These are phyloP conservation scores for Agrochola lychnidis DNA, from an alignment of 2,888 invertebrate genomes.

Conservation along the genomic window DNA sequence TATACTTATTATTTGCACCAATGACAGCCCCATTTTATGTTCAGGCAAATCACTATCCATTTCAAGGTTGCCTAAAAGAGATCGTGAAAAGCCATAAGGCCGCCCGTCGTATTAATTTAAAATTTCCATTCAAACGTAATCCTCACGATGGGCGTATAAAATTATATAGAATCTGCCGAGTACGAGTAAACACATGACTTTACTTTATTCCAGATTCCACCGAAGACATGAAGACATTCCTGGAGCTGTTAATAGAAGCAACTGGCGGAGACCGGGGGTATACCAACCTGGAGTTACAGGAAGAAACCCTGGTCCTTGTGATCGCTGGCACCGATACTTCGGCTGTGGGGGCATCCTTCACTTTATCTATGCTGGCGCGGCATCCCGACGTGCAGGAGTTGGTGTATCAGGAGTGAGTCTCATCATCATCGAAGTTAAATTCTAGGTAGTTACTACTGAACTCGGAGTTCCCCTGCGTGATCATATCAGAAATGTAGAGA, in stretches of 20 bases:
- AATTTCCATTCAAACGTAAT: too few relatives aligned
- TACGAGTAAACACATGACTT: neutral
- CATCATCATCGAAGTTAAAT: neutral
- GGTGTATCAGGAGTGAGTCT: constrained; percentile 73
- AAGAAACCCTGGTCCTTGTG: constrained; percentile 75
- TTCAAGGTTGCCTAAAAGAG: too few relatives aligned
- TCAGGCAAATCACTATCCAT: too few relatives aligned
- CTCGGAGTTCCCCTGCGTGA: neutral
- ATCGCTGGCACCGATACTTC: constrained; percentile 79
- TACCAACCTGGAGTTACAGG: constrained; percentile 70
- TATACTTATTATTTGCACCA: too few relatives aligned
- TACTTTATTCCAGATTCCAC: constrained; percentile 19
- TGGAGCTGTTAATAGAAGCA: constrained; percentile 73
- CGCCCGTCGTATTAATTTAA: too few relatives aligned
- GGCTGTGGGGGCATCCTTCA: constrained; percentile 72
- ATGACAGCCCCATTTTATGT: too few relatives aligned
- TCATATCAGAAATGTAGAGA: neutral
- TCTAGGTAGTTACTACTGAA: neutral
- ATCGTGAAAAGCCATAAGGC: too few relatives aligned
- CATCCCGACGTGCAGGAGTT: constrained; percentile 74
- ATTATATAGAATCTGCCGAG: neutral
- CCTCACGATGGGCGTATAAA: neutral
- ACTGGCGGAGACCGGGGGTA: constrained; percentile 65
- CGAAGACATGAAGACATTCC: constrained; percentile 64
- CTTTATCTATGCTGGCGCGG: constrained; percentile 70